Percentiles rank a stretch among this genome's conserved stretches.
phyloP scores from a whole-genome alignment of 2,113 vertebrate species.

The Hippoglossus stenolepis region DNA sequence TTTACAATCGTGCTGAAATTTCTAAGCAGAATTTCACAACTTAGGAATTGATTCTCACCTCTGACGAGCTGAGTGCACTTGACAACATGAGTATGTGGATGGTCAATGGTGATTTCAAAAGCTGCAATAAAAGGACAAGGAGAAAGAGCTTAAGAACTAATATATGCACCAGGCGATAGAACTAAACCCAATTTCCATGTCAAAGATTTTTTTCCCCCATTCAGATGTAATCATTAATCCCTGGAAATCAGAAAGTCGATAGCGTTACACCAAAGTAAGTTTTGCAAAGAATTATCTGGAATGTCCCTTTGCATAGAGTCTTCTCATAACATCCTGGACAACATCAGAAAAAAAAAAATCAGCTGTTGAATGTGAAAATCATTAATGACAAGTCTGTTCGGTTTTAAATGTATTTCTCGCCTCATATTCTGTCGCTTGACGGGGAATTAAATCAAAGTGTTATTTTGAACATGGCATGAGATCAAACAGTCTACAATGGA shows the following conservation, averaged over 20 bases:
- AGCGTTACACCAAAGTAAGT: constrained; percentile 27
- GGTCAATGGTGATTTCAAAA: constrained; percentile 98
- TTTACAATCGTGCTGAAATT: fast-evolving
- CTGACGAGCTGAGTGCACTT: constrained; percentile 97
- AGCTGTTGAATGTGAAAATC: constrained; percentile 39
- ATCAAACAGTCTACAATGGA: neutral
- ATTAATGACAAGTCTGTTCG: constrained; percentile 13
- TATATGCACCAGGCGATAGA: neutral
- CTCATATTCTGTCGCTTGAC: neutral
- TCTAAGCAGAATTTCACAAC: neutral
- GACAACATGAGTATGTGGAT: constrained; percentile 97
- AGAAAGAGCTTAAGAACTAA: constrained; percentile 27
- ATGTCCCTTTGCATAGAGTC: constrained; percentile 39
- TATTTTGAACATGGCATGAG: constrained; percentile 1
- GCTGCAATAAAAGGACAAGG: constrained; percentile 81
- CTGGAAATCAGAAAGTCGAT: constrained; percentile 58
- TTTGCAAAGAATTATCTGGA: constrained; percentile 18
- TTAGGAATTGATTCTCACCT: constrained; percentile 84
- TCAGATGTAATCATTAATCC: constrained; percentile 30
- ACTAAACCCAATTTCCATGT: constrained; percentile 5
- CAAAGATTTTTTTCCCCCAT: constrained; percentile 25
- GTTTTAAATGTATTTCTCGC: neutral
- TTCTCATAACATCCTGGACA: constrained; percentile 52
- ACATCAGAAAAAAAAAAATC: constrained; percentile 15
- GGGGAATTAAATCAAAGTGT: neutral